Evolutionary conservation across 2,888 invertebrate genomes (phyloP).

Genomic region (Andrena bucephala): DNA sequence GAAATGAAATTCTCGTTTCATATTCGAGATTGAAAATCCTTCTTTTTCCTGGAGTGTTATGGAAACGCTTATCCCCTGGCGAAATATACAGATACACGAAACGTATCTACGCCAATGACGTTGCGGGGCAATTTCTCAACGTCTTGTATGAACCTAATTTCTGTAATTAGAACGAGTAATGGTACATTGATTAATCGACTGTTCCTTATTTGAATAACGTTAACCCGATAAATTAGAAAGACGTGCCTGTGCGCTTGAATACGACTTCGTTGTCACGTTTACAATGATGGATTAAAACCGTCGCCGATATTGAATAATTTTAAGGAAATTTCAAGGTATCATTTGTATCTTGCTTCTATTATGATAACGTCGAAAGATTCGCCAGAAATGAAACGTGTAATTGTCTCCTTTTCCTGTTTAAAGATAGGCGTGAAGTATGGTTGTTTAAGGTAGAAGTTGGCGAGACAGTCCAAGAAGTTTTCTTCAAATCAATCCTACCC

Average conservation of each 20-base stretch:
- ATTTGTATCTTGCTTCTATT: neutral
- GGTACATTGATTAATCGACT: slow-evolving; percentile 7
- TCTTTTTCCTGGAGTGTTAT: slow-evolving; percentile 32
- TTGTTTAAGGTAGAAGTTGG: too few species aligned
- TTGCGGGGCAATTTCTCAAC: neutral
- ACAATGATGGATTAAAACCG: slow-evolving; percentile 5
- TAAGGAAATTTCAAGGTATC: too few species aligned
- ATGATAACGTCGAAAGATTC: neutral
- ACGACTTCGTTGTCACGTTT: neutral
- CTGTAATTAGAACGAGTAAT: neutral
- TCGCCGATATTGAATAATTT: neutral
- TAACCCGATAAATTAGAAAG: neutral
- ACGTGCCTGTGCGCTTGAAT: neutral
- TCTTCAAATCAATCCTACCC: too few species aligned
- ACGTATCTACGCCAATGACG: slow-evolving; percentile 10
- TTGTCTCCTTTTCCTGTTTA: neutral
- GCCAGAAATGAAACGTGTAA: neutral
- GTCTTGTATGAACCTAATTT: neutral
- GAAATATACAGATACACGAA: slow-evolving; percentile 30
- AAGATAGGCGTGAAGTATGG: too few species aligned
- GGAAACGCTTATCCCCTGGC: slow-evolving; percentile 31
- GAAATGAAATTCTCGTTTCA: slow-evolving; percentile 65
- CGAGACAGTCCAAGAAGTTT: too few species aligned
- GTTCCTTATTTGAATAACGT: neutral
- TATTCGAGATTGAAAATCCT: slow-evolving; percentile 54